Conservation (phyloP, 2,797 vertebrate species). For the Sebastes flavidus region DNA sequence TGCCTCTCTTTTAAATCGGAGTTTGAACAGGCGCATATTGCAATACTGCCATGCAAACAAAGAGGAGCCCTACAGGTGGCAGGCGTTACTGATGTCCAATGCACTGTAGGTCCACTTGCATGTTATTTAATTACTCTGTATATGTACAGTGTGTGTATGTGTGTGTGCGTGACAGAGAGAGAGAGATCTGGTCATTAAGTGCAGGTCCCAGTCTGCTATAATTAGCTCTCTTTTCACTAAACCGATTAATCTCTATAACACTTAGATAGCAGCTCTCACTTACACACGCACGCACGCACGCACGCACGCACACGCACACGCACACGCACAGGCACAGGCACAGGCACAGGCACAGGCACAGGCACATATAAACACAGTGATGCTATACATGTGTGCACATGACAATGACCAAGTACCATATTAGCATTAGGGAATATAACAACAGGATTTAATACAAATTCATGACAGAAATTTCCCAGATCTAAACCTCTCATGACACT, state of each 20-base stretch:
- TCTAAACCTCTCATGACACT: background rate
- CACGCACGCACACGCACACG: too few species aligned
- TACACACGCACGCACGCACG: background rate
- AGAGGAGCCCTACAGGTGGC: background rate
- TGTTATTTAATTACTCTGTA: slow-evolving; percentile 2
- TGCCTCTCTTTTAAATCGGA: background rate
- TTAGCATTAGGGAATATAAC: background rate
- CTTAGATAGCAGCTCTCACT: slow-evolving; percentile 36
- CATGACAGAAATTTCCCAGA: background rate
- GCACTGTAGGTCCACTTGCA: background rate
- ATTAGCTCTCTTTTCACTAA: slow-evolving; percentile 68
- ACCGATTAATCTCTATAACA: slow-evolving; percentile 68
- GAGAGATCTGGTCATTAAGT: slow-evolving; percentile 2
- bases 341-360: too few species aligned
- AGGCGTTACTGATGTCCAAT: background rate
- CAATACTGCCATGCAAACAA: background rate
- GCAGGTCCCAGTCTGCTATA: slow-evolving; percentile 58
- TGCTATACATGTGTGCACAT: background rate
- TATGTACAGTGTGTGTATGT: background rate
- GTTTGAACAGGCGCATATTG: background rate
- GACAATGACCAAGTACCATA: background rate
- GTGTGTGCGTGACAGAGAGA: background rate
- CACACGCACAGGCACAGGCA: too few species aligned
- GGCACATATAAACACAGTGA: slow-evolving; percentile 4
- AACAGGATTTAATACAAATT: background rate